Base-by-base conservation (phyloP, 2,888 invertebrate genomes). In the Shargacucullia verbasci region DNA sequence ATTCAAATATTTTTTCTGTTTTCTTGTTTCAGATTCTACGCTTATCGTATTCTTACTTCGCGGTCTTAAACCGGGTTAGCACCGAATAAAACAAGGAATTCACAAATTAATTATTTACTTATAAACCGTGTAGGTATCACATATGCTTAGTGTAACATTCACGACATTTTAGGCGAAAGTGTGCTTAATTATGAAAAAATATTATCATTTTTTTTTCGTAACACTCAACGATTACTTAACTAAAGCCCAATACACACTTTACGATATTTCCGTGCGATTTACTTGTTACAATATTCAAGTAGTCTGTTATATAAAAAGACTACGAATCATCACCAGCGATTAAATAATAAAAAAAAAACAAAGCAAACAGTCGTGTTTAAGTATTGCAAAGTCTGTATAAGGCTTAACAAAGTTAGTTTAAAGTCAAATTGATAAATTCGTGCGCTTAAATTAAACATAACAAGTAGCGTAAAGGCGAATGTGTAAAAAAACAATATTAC, bases 161-260 rank as follows among this genome's bases (percentile, higher is more conserved):
- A 90, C 88, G 90, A 89, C 82, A 86, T 87, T 84, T 89, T 90
- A 92, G 92, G 90, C 92, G 86, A 88, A 88, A 89, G 89, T 91
- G 93, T 90, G 91, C 89, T 92, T 90, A 86, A 71, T 84, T 86
- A 85, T 86, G 85, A 88, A 88, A 88, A 90, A 87, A 89, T 89
- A 88, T 68, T 59, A 69, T 66, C 57, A 37, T 70, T 60, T 72
- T 72, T 70, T 65, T 80, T 80, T 83, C 65, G 78, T 81, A 85
- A 85, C 80, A 84, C 79, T 81, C 84, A 84, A 86, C 81, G 79
- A 82, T 75, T 3, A 74, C 62, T 69, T 79, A 73, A 59, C 48
- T 53, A 75, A 68, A 68, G 59, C 59, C 58, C 41, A 15, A 27
- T 59, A 62, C 69, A 71, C 64, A 78, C 57, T 59, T 44, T 45